phyloP scores from a whole-genome alignment of 2,888 invertebrate genomes.

The Chelonus formosanus region DNA sequence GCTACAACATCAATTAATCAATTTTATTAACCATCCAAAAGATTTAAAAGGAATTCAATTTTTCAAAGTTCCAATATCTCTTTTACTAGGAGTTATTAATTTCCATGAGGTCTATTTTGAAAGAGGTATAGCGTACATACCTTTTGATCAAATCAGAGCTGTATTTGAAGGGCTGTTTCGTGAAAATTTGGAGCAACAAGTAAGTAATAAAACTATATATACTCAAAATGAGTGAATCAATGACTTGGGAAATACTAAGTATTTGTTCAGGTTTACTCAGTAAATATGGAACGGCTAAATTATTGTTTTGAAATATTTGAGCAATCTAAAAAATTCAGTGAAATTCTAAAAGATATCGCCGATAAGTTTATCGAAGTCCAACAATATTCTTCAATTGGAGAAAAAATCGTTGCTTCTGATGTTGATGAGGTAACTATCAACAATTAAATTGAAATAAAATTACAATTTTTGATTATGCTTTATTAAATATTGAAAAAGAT shows the following conservation, averaged over 20 bases:
- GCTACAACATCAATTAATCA: neutral
- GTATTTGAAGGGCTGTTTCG: conserved; percentile 10
- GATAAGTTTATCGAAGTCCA: too few species aligned
- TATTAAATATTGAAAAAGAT: neutral
- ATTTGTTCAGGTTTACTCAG: neutral
- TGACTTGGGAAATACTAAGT: too few species aligned
- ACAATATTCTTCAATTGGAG: too few species aligned
- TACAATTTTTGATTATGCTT: too few species aligned
- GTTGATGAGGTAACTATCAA: too few species aligned
- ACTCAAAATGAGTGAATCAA: neutral
- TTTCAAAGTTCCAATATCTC: conserved; percentile 12
- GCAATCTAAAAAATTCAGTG: too few species aligned
- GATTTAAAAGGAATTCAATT: conserved; percentile 1
- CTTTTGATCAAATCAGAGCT: neutral
- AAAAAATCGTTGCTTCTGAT: too few species aligned
- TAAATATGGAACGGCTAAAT: neutral
- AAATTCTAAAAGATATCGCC: too few species aligned
- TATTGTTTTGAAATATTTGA: too few species aligned
- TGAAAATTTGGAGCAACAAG: conserved; percentile 1
- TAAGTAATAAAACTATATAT: neutral
- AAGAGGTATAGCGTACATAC: conserved; percentile 13
- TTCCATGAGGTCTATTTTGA: conserved; percentile 1
- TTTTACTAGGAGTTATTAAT: conserved; percentile 6
- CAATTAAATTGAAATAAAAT: too few species aligned
- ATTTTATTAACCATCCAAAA: neutral